Evolutionary conservation across 2,888 invertebrate genomes (phyloP).

Genomic region (Dinocampus coccinellae): DNA sequence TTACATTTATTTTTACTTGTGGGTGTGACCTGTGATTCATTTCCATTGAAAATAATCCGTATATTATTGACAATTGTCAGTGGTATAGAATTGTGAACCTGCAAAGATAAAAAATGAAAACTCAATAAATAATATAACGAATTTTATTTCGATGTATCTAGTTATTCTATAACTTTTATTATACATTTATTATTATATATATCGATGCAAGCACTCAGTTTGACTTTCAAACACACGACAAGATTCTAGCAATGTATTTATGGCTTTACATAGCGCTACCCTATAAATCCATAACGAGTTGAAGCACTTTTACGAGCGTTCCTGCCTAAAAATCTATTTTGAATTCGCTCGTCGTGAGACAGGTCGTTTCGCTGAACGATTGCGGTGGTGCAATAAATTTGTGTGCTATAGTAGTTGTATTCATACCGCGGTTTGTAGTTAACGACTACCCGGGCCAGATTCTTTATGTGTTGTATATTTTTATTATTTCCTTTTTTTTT

Average conservation of each 20-base stretch:
- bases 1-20: constrained; percentile 37
- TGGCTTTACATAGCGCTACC: constrained; percentile 26
- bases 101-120: background rate
- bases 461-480: constrained; percentile 15
- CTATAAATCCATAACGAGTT: constrained; percentile 47
- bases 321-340: constrained; percentile 44
- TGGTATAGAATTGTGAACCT: constrained; percentile 21
- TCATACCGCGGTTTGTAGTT: constrained; percentile 26
- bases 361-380: constrained; percentile 40
- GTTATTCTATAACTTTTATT: background rate
- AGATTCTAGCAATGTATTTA: constrained; percentile 39
- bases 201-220: background rate
- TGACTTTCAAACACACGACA: constrained; percentile 29
- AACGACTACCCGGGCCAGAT: constrained; percentile 20
- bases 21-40: constrained; percentile 28
- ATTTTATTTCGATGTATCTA: background rate
- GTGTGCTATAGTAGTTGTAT: constrained; percentile 11
- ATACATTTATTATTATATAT: too few relatives aligned
- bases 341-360: constrained; percentile 36
- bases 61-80: constrained; percentile 48
- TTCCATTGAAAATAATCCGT: constrained; percentile 48
- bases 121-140: background rate
- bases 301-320: constrained; percentile 45
- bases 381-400: constrained; percentile 41
- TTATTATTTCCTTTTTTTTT: background rate